Evolutionary conservation across 35 echinoderm and acorn worm species (phyloP), one percentile per base, ranked within the genome.

Genomic region (Stichopus chloronotus): DNA sequence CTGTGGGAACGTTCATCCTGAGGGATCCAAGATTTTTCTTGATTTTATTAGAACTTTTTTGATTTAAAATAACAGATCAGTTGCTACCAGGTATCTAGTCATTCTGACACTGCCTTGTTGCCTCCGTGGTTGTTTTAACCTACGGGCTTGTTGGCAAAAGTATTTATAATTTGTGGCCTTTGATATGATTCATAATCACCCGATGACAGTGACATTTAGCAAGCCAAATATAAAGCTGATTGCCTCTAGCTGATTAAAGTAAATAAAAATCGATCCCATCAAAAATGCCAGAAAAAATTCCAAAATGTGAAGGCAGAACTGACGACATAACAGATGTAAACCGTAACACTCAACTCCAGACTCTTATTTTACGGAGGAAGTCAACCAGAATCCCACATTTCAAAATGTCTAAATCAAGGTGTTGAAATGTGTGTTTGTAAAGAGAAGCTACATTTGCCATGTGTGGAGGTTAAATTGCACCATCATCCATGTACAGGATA

Each of bases 221-320:
- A 85, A 56, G 57, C 82, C n/a, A 85, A 85, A 85, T 85, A 43
- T 43, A 58, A 85, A 58, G 58, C 57, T 85, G 82, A 85, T 85
- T 58, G 82, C 82, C 69, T 21, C 6, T 74, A 74, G 69, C 19
- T 74, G 69, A 74, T 74, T 74, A 74, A n/a, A n/a, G 17, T 74
- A 74, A 74, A 74, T 74, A 74, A 20, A 43, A 74, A 74, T 74
- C 22, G n/a, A 74, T 74, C 69, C 17, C 69, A 74, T 21, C n/a
- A n/a, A 74, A 74, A 74, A 43, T 43, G 30, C 30, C 30, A 43
- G 30, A 43, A 43, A 43, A 43, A 43, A 43, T 43, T 43, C 30
- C 30, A 43, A 43, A 43, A 43, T 43, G 30, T 43, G 30, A 43
- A 43, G 30, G 30, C 0, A 0, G 30, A 43, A 43, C 30, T 43